Percentiles rank a stretch among this genome's conserved stretches.
Conservation (phyloP, 2,888 invertebrate species). For the Cheilosia vernalis region DNA sequence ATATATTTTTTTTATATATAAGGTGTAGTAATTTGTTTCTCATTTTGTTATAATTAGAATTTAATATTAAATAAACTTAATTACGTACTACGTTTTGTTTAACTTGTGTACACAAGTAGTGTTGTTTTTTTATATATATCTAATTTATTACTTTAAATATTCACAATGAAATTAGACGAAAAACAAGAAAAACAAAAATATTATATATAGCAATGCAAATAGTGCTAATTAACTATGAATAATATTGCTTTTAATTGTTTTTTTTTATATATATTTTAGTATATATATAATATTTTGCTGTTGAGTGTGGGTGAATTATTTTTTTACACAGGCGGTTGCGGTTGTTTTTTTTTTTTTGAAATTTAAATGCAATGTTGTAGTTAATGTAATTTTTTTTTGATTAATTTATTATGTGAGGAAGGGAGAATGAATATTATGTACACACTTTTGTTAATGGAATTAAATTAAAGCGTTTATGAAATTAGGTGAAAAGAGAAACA, state of each 20-base stretch:
- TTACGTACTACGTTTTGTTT: slow-evolving; percentile 61
- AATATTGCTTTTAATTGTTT: slow-evolving; percentile 81
- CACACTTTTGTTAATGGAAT: slow-evolving; percentile 14
- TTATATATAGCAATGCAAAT: slow-evolving; percentile 73
- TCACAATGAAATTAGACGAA: slow-evolving; percentile 82
- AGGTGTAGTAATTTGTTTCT: slow-evolving; percentile 55
- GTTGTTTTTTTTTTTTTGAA: slow-evolving; percentile 30
- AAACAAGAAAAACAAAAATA: slow-evolving; percentile 48
- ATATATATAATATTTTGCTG: slow-evolving; percentile 79
- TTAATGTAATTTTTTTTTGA: slow-evolving; percentile 17
- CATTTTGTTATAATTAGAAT: slow-evolving; percentile 51
- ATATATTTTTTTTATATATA: slow-evolving; percentile 50
- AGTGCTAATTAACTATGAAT: slow-evolving; percentile 82
- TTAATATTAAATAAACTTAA: slow-evolving; percentile 68
- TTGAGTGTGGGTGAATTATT: slow-evolving; percentile 77
- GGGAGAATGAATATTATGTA: slow-evolving; percentile 26
- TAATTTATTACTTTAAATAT: slow-evolving; percentile 79
- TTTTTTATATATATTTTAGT: slow-evolving; percentile 37
- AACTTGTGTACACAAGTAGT: slow-evolving; percentile 59
- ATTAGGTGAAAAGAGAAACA: slow-evolving; percentile 19
- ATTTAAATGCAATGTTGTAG: slow-evolving; percentile 35
- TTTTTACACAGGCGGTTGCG: slow-evolving; percentile 65
- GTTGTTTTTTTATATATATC: slow-evolving; percentile 61
- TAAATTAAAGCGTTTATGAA: slow-evolving; percentile 31
- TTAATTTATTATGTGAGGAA: slow-evolving; percentile 27